A percentile compares a stretch with the other conserved stretches of the same genome.
phyloP scores from a whole-genome alignment of 2,113 vertebrate species.

The Ellobius talpinus region DNA sequence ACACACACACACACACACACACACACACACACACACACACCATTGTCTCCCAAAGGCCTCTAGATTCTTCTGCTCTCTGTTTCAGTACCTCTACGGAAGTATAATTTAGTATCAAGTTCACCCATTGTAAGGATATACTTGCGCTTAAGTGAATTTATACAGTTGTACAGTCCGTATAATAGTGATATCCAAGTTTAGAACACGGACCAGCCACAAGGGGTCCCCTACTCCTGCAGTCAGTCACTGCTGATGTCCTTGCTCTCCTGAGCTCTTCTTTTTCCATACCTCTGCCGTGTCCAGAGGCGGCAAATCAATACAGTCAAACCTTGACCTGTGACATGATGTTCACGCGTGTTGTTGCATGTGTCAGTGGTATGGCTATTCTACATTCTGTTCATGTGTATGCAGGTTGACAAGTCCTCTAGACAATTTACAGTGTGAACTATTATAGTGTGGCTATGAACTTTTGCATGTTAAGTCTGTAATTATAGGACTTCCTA shows the following conservation, averaged over 20 bases:
- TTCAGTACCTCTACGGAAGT: conserved; percentile 8
- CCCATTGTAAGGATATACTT: background rate
- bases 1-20: background rate
- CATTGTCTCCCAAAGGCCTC: background rate
- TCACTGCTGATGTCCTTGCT: background rate
- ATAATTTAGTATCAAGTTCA: conserved; percentile 36
- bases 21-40: background rate
- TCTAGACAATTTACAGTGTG: conserved; percentile 39
- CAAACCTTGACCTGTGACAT: background rate
- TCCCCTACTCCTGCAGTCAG: background rate
- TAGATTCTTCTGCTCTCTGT: background rate
- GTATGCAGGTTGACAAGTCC: too few relatives aligned
- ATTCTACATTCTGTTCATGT: background rate
- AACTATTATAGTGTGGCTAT: background rate
- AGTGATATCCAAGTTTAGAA: conserved; percentile 32
- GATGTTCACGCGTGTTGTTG: background rate
- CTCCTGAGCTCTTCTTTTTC: background rate
- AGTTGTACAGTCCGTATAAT: background rate
- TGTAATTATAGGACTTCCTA: background rate
- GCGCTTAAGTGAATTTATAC: conserved; percentile 7
- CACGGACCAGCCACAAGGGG: background rate
- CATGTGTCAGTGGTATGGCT: background rate
- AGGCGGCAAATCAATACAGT: background rate
- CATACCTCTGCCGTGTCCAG: background rate
- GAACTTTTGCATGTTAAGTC: background rate